Percentiles rank a stretch among this genome's conserved stretches.
phyloP scores from a whole-genome alignment of 2,888 invertebrate species.

The Sminthurides aquaticus region DNA sequence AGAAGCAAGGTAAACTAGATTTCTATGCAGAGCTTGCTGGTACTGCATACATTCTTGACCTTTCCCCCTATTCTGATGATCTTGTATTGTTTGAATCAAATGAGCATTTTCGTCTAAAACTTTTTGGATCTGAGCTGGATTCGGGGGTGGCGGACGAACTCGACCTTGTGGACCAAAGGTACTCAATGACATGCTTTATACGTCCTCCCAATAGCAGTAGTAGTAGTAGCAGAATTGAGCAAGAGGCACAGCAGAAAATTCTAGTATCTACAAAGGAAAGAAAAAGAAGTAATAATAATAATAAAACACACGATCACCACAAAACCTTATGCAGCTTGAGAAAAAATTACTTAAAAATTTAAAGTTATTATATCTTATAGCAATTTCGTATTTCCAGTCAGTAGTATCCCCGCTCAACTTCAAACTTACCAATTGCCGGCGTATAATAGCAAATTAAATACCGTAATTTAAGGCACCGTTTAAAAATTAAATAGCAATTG shows the following conservation, averaged over 20 bases:
- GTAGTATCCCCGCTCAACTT: too few relatives aligned
- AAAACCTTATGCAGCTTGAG: too few relatives aligned
- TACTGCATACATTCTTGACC: conserved; percentile 84
- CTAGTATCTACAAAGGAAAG: conserved; percentile 15
- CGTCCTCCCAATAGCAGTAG: neutral
- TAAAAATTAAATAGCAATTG: too few relatives aligned
- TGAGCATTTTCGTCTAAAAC: conserved; percentile 95
- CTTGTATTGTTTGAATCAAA: conserved; percentile 92
- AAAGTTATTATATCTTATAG: too few relatives aligned
- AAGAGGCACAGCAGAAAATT: neutral
- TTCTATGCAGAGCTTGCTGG: conserved; percentile 88
- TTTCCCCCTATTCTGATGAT: conserved; percentile 92
- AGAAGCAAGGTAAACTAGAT: conserved; percentile 89
- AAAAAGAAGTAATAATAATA: too few relatives aligned
- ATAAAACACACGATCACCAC: too few relatives aligned
- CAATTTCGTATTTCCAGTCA: too few relatives aligned
- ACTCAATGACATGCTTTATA: conserved; percentile 36
- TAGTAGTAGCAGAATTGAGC: too few relatives aligned
- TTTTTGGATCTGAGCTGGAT: conserved; percentile 76
- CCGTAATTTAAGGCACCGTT: too few relatives aligned
- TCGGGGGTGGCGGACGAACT: conserved; percentile 56
- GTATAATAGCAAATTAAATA: too few relatives aligned
- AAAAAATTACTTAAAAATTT: too few relatives aligned
- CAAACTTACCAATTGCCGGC: too few relatives aligned
- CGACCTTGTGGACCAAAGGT: conserved; percentile 39